Evolutionary conservation across 1,140 invertebrate genomes (phyloP).

Genomic region (Ostrea denselamellosa): DNA sequence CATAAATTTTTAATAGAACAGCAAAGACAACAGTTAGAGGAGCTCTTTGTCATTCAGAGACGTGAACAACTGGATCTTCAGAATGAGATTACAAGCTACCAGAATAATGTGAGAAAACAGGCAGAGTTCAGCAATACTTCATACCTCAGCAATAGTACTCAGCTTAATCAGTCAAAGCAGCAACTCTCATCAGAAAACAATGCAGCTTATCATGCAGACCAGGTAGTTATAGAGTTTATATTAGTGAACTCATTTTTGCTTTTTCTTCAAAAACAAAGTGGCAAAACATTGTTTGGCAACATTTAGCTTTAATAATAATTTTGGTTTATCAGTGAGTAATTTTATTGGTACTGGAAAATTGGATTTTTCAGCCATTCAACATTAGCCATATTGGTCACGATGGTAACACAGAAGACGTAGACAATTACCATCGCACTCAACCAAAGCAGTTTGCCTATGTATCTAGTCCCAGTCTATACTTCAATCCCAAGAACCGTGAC

Average conservation of each 20-base stretch:
- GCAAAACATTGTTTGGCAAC: no score
- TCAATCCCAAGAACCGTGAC: conserved; percentile 53
- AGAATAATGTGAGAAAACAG: conserved; percentile 60
- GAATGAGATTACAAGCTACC: conserved; percentile 63
- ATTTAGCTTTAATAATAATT: no score
- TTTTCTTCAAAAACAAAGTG: no score
- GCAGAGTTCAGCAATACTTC: conserved; percentile 58
- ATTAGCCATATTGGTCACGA: conserved; percentile 34
- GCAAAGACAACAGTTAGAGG: conserved; percentile 65
- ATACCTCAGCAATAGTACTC: conserved; percentile 47
- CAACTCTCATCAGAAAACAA: conserved; percentile 38
- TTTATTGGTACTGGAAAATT: not conserved
- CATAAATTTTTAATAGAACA: conserved; percentile 62
- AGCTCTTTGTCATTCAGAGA: conserved; percentile 64
- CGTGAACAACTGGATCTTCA: conserved; percentile 64
- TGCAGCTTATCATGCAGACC: not conserved
- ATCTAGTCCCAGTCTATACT: conserved; percentile 57
- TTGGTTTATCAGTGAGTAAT: no score
- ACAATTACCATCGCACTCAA: not conserved
- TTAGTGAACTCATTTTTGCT: no score
- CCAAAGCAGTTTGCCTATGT: conserved; percentile 51
- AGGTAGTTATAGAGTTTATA: not conserved
- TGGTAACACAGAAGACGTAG: conserved; percentile 20
- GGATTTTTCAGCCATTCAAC: not conserved
- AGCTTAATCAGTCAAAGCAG: conserved; percentile 30